Base-by-base conservation (phyloP, 1,140 invertebrate species). In the Olivierus martensii region DNA sequence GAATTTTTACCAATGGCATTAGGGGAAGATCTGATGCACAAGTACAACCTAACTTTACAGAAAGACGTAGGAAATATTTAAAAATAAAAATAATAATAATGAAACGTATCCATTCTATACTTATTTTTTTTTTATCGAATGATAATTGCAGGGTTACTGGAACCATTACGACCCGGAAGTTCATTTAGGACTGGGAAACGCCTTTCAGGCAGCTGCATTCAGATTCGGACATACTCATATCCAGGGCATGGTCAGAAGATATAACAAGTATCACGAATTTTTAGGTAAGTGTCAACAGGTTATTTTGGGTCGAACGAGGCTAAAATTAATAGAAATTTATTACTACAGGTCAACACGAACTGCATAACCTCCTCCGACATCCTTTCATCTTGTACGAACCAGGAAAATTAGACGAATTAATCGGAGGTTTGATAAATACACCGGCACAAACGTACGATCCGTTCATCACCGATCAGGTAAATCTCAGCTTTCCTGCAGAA, bases 381-480 rank as follows among this genome's bases (percentile, higher is more conserved):
- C 89, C 89, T 0, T 91, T 84, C 62, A 87, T 92, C 66, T 67
- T 93, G 43, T 92, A 92, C 68, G 75, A 87, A 63, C 86, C 87
- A n/a, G 89, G 88, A 22, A 83, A 88, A 35, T 70, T 91, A 2
- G 89, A 94, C 63, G 85, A 92, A 69, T 90, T 91, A 63, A 77
- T 91, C 9, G 87, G 91, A 84, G 88, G 88, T 36, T 67, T 93
- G 34, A 84, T 88, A 22, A 93, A 94, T 67, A 88, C 92, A 73
- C 85, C 91, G 9, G 87, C 88, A 4, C 88, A 93, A 71, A 87
- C 86, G 61, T 91, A 92, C 84, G 89, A 94, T 63, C 87, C 91
- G 64, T 89, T 87, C 0, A 87, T 94, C 53, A 91, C 87, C 0
- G 83, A 87, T 71, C 85, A 92, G 72, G 80, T 84, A 68, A 77